Conservation (phyloP, 2,888 invertebrate species). For the Cremastobaeus sp. region DNA sequence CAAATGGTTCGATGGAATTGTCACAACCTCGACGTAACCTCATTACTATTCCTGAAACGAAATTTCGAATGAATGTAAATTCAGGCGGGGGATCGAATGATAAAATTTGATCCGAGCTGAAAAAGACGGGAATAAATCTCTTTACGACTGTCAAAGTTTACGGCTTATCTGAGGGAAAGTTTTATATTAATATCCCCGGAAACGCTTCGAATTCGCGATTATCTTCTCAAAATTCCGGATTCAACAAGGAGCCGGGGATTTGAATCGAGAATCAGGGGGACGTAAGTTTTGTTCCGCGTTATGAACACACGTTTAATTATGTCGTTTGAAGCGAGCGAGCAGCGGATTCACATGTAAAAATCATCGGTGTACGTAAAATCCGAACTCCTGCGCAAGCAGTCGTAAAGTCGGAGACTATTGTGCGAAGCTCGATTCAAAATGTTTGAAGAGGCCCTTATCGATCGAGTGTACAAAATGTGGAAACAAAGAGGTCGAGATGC, state of each 20-base stretch:
- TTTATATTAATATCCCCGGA: constrained; percentile 14
- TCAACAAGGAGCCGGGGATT: neutral
- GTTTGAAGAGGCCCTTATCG: constrained; percentile 57
- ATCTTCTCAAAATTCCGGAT: constrained; percentile 1
- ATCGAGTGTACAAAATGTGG: constrained; percentile 58
- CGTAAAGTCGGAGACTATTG: constrained; percentile 44
- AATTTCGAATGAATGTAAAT: constrained; percentile 22
- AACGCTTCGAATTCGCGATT: neutral
- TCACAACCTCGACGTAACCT: constrained; percentile 10
- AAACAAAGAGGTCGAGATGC: constrained; percentile 56
- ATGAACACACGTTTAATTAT: constrained; percentile 28
- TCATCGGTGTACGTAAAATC: constrained; percentile 42
- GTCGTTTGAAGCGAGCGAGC: constrained; percentile 1
- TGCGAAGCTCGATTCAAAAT: constrained; percentile 51
- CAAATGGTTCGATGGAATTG: constrained; percentile 29
- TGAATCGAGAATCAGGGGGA: neutral
- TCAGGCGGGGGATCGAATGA: neutral
- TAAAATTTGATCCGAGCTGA: constrained; percentile 8
- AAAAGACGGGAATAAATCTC: constrained; percentile 1
- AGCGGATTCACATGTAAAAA: constrained; percentile 33
- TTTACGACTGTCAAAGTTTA: constrained; percentile 9
- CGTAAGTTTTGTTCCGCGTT: neutral
- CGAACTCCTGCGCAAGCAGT: constrained; percentile 28
- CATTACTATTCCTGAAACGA: constrained; percentile 13
- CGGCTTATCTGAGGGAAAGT: constrained; percentile 7